Evolutionary conservation across 2,888 invertebrate species (phyloP), one percentile per base, ranked within the genome.

Genomic region (Volucella zonaria): DNA sequence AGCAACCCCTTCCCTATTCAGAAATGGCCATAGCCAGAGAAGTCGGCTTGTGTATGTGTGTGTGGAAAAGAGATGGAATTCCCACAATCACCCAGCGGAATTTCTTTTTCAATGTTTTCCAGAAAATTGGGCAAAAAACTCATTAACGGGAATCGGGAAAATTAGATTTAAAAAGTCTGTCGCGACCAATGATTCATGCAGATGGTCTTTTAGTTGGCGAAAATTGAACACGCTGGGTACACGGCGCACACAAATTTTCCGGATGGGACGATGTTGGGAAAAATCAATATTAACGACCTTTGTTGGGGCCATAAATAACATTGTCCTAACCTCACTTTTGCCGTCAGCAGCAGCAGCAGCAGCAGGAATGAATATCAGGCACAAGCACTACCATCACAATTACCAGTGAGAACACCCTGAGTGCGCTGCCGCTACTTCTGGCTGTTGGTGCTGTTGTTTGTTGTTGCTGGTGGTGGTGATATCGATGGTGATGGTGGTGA

Each of bases 241-340:
- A 23, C 18, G 2, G 2, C 18, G 18, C 31, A 59, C 56, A 59
- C 42, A 10, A 58, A 3, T 45, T 6, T 31, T 31, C 6, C 31
- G 31, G 6, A 31, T 2, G 31, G 31, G 31, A 31, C 31, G 31
- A 6, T 31, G 31, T 31, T 31, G 31, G 31, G 90, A 90, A 90
- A 90, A 90, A 90, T 90, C 90, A 90, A 90, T 90, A 90, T 88
- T 88, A 88, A 89, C 88, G 87, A 87, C 88, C 77, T 87, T 87
- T 86, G 83, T 79, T 79, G 74, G 83, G 64, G 79, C 83, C 83
- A 82, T 79, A 83, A 83, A 83, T 83, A 83, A 79, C 66, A 75
- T 66, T 75, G 79, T 66, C 83, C 74, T 79, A 83, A 83, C 83
- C 83, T 83, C 83, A 83, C 82, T 75, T 79, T 54, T 58, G 23